Evolutionary conservation across 1,140 invertebrate species (phyloP).

Genomic region (Drosophila burlai): DNA sequence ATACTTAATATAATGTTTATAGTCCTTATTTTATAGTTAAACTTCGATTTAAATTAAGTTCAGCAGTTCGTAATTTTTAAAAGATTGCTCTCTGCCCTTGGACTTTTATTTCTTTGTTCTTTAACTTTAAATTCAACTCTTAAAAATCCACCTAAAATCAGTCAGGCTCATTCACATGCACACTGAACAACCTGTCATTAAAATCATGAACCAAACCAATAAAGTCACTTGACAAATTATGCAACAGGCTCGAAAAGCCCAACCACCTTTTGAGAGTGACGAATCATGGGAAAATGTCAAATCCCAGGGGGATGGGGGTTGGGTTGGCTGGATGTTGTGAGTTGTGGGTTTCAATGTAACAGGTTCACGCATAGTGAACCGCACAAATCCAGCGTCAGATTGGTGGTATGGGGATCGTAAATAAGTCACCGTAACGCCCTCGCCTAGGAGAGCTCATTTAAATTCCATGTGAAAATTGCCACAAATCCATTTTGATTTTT

Average conservation of each 20-base stretch:
- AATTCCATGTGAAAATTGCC: constrained; percentile 67
- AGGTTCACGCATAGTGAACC: constrained; percentile 66
- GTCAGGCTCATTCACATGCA: constrained; percentile 51
- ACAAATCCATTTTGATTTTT: constrained; percentile 48
- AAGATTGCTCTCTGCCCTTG: no score
- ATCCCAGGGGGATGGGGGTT: background rate
- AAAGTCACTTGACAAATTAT: constrained; percentile 70
- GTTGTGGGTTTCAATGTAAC: constrained; percentile 29
- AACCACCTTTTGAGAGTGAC: constrained; percentile 30
- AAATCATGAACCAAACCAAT: constrained; percentile 54
- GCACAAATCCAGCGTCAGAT: constrained; percentile 27
- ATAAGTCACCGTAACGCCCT: constrained; percentile 69
- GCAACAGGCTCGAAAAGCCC: constrained; percentile 55
- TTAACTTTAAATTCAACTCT: background rate
- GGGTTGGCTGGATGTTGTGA: background rate
- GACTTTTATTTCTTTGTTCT: no score
- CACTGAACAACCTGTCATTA: constrained; percentile 38
- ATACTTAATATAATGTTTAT: background rate
- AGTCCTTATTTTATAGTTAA: background rate
- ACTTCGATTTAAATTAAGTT: background rate
- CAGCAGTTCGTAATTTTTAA: no score
- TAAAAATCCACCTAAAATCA: background rate
- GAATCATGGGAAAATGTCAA: constrained; percentile 73
- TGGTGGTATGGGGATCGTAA: constrained; percentile 14
- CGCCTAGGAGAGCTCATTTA: constrained; percentile 48